Evolutionary conservation across 2,888 invertebrate species (phyloP), one percentile per base, ranked within the genome.

Genomic region (Macropis europaea): DNA sequence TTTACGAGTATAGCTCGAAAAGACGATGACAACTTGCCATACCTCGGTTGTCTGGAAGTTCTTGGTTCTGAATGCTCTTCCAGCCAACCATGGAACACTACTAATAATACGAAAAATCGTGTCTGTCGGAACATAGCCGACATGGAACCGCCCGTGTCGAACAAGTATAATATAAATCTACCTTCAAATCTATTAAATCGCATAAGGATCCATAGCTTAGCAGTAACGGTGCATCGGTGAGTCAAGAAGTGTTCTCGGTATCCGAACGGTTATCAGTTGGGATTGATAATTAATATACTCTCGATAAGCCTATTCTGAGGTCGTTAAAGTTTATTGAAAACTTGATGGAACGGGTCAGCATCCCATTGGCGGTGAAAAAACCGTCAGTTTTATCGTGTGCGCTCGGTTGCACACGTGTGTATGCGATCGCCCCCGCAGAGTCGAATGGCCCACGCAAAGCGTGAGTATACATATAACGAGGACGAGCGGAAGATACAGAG

Each of bases 381-480:
- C n/a, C 42, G 28, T 26, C 7, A 22, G 19, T 6, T 59, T 68
- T 26, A 56, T 40, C 59, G 72, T n/a, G 42, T n/a, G 48, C 40
- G 56, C 32, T 22, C 26, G 22, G n/a, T 7, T 30, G 40, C 4
- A 32, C 43, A 34, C 61, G 67, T 40, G 54, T 70, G 63, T 52
- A 59, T 47, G 56, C 38, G 53, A 28, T 32, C 77, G 75, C 80
- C 81, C 67, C 75, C 81, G 50, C 63, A 47, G 47, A 45, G 54
- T 34, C 45, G 28, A 73, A 67, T 59, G 72, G 72, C 79, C 81
- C 77, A 79, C 67, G 79, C 81, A 75, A 53, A 75, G 74, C 68
- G 62, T 48, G 66, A 77, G 72, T 73, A 71, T 57, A 64, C 48
- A 54, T 47, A 57, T 64, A 72, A 50, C 48, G 60, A 70, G 62